A percentile compares a stretch with the other conserved stretches of the same genome.
These are phyloP conservation scores for Pomatorhinus ruficollis DNA, from an alignment of 2,113 vertebrate species.

Conservation along the genomic window DNA sequence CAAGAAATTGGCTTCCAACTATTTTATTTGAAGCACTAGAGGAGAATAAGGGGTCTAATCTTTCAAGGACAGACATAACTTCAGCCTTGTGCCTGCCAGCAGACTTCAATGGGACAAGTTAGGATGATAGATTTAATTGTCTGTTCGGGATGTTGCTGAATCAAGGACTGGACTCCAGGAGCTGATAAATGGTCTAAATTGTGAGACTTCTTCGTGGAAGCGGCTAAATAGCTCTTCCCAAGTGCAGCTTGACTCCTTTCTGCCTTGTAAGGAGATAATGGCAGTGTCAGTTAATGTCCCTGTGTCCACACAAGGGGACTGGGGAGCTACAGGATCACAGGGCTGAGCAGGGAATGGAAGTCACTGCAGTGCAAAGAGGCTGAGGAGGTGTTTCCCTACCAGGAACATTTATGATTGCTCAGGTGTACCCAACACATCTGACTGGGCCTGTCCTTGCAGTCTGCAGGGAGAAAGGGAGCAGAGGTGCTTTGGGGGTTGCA, in stretches of 20 bases:
- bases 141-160: not conserved
- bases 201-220: not conserved
- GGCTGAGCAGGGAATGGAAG: not conserved
- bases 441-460: not conserved
- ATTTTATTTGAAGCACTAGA: conserved; percentile 48
- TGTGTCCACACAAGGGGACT: not conserved
- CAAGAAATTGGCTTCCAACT: conserved; percentile 51
- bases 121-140: conserved; percentile 13
- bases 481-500: not conserved
- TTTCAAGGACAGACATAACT: conserved; percentile 43
- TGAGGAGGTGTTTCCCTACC: not conserved
- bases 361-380: not conserved
- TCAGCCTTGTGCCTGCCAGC: conserved; percentile 6
- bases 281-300: not conserved
- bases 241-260: conserved; percentile 6
- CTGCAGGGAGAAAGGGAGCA: not conserved
- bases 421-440: not conserved
- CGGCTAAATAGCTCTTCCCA: not conserved
- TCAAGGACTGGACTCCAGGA: not conserved
- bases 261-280: not conserved
- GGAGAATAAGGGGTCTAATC: conserved; percentile 14
- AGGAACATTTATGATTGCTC: not conserved
- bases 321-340: not conserved
- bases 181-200: conserved; percentile 10
- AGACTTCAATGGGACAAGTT: not conserved